phyloP scores from a whole-genome alignment of 2,113 vertebrate species.

The Zosterops lateralis region DNA sequence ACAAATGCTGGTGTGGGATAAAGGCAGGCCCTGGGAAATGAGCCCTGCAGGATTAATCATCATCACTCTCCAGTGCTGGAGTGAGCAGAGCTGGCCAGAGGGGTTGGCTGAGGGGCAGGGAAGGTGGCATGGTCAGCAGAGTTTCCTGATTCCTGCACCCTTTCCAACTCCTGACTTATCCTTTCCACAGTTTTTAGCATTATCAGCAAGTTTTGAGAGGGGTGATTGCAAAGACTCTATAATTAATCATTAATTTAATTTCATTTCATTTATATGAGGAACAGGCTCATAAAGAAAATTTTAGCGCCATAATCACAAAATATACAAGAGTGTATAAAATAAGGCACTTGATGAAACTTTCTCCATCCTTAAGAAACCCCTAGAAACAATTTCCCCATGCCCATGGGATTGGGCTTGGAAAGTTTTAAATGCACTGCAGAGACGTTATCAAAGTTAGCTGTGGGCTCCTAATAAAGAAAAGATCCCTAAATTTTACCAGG shows the following conservation, averaged over 20 bases:
- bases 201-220: background rate
- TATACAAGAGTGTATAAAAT: background rate
- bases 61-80: background rate
- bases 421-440: background rate
- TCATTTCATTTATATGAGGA: background rate
- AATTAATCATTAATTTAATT: background rate
- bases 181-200: background rate
- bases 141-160: rapidly evolving
- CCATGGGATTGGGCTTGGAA: background rate
- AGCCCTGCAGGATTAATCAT: background rate
- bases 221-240: background rate
- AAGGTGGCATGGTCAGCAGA: background rate
- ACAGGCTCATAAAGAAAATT: background rate
- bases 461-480: background rate
- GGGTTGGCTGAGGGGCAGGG: background rate
- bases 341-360: background rate
- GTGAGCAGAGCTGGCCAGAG: background rate
- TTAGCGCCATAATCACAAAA: background rate
- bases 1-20: background rate
- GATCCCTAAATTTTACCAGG: background rate
- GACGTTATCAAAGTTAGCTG: background rate
- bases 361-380: background rate
- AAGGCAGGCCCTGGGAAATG: background rate
- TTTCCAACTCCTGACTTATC: background rate
- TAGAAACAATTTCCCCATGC: background rate